phyloP scores from a whole-genome alignment of 1,140 invertebrate genomes.

The Drosophila miranda region DNA sequence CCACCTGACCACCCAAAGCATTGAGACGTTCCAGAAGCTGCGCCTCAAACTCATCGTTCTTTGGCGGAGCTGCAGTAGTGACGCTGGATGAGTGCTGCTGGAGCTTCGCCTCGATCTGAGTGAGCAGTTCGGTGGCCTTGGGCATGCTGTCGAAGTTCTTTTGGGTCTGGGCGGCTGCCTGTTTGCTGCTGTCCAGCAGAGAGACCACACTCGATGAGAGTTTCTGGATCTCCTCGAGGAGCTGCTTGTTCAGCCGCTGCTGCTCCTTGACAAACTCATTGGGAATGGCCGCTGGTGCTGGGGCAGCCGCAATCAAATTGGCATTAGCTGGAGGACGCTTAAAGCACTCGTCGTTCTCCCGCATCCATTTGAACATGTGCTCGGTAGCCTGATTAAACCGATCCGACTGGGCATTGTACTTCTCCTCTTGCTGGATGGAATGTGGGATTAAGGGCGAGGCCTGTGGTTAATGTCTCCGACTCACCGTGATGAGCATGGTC shows the following conservation, averaged over 20 bases:
- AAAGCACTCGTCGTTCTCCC: constrained; percentile 82
- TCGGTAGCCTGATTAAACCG: constrained; percentile 87
- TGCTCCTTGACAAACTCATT: constrained; percentile 64
- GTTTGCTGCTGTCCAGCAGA: constrained; percentile 82
- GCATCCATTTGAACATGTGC: constrained; percentile 86
- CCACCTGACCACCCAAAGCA: constrained; percentile 46
- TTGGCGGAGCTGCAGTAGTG: constrained; percentile 58
- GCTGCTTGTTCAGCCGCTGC: constrained; percentile 75
- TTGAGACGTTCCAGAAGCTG: constrained; percentile 57
- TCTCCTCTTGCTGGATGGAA: constrained; percentile 72
- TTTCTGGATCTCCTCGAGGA: constrained; percentile 84
- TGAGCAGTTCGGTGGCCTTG: constrained; percentile 53
- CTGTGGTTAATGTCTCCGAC: not conserved
- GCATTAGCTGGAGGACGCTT: constrained; percentile 71
- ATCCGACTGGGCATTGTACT: constrained; percentile 84
- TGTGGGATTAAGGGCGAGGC: not conserved
- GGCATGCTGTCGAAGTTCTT: constrained; percentile 56
- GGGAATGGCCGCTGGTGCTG: constrained; percentile 31
- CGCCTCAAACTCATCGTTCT: constrained; percentile 67
- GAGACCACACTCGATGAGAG: constrained; percentile 84
- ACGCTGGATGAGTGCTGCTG: constrained; percentile 41
- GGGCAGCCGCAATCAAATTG: constrained; percentile 24
- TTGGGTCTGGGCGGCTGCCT: constrained; percentile 55
- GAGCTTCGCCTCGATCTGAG: constrained; percentile 70
- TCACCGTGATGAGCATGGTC: constrained; percentile 85